Percentiles rank a stretch among this genome's conserved stretches.
Conservation (phyloP, 2,113 vertebrate genomes). For the Hirundichthys speculiger region DNA sequence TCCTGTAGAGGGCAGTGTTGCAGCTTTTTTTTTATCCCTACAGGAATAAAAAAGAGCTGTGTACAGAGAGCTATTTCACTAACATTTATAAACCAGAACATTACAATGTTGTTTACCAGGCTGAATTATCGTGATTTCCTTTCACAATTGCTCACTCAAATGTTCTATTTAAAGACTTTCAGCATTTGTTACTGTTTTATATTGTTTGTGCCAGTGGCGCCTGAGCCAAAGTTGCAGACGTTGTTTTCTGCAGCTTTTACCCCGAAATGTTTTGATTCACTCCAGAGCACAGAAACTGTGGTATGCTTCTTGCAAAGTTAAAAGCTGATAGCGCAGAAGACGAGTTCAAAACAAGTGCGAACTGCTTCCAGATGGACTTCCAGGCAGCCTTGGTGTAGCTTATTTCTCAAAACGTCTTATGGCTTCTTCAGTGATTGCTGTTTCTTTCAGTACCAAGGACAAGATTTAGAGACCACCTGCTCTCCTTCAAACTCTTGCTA, state of each 20-base stretch:
- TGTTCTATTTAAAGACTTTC: too few relatives aligned
- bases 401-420: background rate
- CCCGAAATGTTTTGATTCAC: constrained; percentile 5
- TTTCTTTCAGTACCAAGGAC: constrained; percentile 1
- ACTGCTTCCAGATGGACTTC: constrained; percentile 70
- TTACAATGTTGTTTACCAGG: too few relatives aligned
- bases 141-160: too few relatives aligned
- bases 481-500: constrained; percentile 46
- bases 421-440: background rate
- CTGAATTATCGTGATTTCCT: too few relatives aligned
- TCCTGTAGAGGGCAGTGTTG: constrained; percentile 51
- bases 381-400: background rate
- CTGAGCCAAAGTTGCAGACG: background rate
- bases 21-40: background rate
- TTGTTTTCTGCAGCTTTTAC: background rate
- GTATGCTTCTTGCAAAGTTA: constrained; percentile 6
- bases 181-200: too few relatives aligned
- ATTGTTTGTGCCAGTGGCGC: background rate
- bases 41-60: too few relatives aligned
- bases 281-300: background rate
- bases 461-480: constrained; percentile 30
- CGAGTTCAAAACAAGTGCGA: constrained; percentile 45
- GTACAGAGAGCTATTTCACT: too few relatives aligned
- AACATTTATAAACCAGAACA: too few relatives aligned
- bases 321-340: constrained; percentile 6